Evolutionary conservation across 2,113 vertebrate species (phyloP).

Genomic region (Chaetodon auriga): DNA sequence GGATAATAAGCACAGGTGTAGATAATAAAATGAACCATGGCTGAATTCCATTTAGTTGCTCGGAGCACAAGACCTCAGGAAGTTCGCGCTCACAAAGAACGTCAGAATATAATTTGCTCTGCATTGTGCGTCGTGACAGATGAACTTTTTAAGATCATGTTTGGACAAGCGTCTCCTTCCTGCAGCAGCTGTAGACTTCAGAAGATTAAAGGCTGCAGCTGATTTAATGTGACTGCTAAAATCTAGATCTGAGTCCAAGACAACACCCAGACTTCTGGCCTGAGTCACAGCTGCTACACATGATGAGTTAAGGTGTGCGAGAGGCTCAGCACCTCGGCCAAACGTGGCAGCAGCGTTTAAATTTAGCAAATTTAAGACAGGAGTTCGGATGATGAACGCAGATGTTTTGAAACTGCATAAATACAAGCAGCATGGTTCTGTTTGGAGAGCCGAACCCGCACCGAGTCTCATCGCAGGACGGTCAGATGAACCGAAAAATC

Average conservation of each 20-base stretch:
- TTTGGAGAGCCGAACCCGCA: neutral
- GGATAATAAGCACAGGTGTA: neutral
- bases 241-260: constrained; percentile 4
- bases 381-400: neutral
- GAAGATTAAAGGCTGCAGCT: constrained; percentile 6
- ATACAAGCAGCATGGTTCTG: neutral
- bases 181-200: neutral
- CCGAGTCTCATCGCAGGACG: neutral
- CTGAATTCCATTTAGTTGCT: neutral
- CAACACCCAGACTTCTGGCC: constrained; percentile 2
- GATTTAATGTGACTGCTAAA: neutral
- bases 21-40: neutral
- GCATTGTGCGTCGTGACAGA: neutral
- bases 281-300: neutral
- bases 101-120: neutral
- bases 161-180: constrained; percentile 4
- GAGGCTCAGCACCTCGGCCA: no score
- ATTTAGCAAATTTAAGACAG: neutral
- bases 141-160: constrained; percentile 18
- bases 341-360: no score
- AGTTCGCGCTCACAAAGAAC: neutral
- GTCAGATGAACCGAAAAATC: constrained; percentile 14
- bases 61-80: neutral
- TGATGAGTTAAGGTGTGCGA: neutral
- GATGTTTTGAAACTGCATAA: neutral